Percentiles rank a stretch among this genome's conserved stretches.
Conservation (phyloP, 2,113 vertebrate genomes). For the Ibidorhyncha struthersii region DNA sequence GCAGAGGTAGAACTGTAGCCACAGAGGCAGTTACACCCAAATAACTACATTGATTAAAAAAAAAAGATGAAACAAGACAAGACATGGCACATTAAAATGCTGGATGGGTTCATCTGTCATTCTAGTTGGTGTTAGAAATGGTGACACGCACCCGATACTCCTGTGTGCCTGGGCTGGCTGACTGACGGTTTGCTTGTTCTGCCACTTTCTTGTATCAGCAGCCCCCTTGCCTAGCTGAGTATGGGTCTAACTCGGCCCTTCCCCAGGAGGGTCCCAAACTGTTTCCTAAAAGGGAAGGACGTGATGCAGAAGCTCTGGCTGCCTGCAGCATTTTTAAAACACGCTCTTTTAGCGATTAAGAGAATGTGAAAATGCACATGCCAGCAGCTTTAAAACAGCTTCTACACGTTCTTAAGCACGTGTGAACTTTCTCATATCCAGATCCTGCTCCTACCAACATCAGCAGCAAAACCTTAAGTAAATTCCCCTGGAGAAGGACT, state of each 20-base stretch:
- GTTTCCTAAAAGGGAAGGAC: background rate
- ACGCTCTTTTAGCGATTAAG: fast-evolving
- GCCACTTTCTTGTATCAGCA: background rate
- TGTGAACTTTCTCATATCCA: background rate
- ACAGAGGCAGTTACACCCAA: background rate
- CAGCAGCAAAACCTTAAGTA: background rate
- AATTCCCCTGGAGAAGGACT: background rate
- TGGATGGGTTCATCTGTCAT: background rate
- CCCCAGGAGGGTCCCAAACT: background rate
- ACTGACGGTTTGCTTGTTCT: background rate
- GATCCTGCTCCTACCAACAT: background rate
- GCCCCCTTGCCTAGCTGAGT: background rate
- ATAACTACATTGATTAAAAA: background rate
- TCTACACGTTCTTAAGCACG: background rate
- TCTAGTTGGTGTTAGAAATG: background rate
- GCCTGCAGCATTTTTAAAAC: background rate
- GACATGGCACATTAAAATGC: background rate
- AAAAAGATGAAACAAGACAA: background rate
- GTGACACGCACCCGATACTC: too few relatives aligned
- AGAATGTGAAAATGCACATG: background rate
- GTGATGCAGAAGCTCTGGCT: background rate
- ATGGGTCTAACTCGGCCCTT: background rate
- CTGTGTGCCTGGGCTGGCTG: background rate
- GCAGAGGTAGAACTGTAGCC: background rate
- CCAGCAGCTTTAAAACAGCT: background rate